Evolutionary conservation across 2,888 invertebrate genomes (phyloP).

Genomic region (Conus canariensis): DNA sequence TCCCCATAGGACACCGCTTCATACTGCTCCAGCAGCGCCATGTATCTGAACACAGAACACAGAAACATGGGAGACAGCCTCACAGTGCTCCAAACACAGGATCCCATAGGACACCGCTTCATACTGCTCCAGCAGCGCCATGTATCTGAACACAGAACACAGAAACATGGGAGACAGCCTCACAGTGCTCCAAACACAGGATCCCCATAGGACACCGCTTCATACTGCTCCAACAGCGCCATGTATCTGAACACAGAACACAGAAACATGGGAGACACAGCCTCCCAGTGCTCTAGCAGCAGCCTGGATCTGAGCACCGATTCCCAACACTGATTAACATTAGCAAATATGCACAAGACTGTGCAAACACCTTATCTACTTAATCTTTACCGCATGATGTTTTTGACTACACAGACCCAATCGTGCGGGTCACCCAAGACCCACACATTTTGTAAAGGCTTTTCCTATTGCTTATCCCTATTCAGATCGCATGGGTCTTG

Average conservation of each 20-base stretch:
- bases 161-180: constrained; percentile 52
- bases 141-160: constrained; percentile 77
- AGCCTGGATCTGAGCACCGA: constrained; percentile 72
- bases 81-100: constrained; percentile 88
- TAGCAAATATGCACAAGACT: too few species aligned
- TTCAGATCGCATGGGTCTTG: too few species aligned
- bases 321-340: background rate
- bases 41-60: constrained; percentile 77
- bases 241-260: constrained; percentile 79
- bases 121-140: constrained; percentile 87
- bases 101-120: constrained; percentile 90
- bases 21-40: constrained; percentile 91
- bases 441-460: too few species aligned
- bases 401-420: too few species aligned
- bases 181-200: constrained; percentile 83
- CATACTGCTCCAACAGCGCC: constrained; percentile 91
- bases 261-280: constrained; percentile 87
- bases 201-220: constrained; percentile 93
- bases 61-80: constrained; percentile 86
- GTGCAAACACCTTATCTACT: too few species aligned
- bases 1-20: too few species aligned
- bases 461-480: too few species aligned
- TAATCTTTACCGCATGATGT: too few species aligned
- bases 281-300: constrained; percentile 91
- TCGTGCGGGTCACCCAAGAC: too few species aligned